Base-by-base conservation (phyloP, 2,113 vertebrate genomes). In the Dunckerocampus dactyliophorus region DNA sequence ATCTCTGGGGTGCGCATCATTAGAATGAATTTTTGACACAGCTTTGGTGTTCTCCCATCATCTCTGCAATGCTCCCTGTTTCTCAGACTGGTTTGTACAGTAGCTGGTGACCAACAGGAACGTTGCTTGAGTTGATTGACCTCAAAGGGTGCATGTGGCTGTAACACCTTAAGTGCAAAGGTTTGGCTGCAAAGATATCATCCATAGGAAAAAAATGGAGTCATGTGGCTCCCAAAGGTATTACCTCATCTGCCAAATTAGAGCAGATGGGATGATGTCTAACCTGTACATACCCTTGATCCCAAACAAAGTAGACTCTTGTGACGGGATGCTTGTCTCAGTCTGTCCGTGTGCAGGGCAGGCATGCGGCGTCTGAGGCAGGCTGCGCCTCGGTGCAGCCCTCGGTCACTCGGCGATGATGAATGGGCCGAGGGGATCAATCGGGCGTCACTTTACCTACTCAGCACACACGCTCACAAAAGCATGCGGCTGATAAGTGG, bases 351-450 rank as follows among this genome's bases (percentile, higher is more conserved):
- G 19, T 56, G 75, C 69, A 49, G 65, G 22, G 8, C 55, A 68
- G 58, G 45, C 48, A 58, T 43, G 46, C 67, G 2, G 31, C 34
- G 47, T 65, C 24, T 19, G 65, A 65, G 63, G 72, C 69, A 62
- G 73, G 65, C 56, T 51, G 69, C 54, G 79, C 77, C 82, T 76
- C 28, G 1, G 72, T 66, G 57, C 39, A 60, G 71, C 72, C 70
- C 72, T 57, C 28, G 67, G 77, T 71, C 80, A 75, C 68, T 59
- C 5, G 8, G 66, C 17, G 10, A 55, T 74, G 81, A 81, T 45
- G 72, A 77, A 64, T 70, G 64, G 68, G 71, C 70, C 69, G 63
- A 67, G n/a, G 63, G 50, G 58, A 80, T 76, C 69, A 70, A 74
- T 82, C 63, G 53, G 16, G 70, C 49, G 59, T 77, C 63, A 37